Evolutionary conservation across 2,888 invertebrate genomes (phyloP).

Genomic region (Cyrtodaria siliqua): DNA sequence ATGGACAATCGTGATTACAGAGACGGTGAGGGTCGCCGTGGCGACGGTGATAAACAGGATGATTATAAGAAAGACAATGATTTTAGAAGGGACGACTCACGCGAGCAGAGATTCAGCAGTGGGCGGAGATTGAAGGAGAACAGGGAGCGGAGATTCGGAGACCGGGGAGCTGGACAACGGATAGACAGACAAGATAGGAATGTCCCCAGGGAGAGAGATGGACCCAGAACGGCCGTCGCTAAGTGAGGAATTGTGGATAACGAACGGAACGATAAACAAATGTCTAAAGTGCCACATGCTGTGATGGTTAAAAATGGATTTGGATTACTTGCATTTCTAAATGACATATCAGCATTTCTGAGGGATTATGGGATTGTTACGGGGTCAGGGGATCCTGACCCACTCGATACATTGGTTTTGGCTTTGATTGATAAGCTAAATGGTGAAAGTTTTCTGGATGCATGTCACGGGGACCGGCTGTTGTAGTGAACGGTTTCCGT

Average conservation of each 20-base stretch:
- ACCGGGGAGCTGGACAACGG: constrained; percentile 19
- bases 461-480: too few relatives aligned
- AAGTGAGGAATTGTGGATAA: constrained; percentile 16
- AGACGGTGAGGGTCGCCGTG: constrained; percentile 19
- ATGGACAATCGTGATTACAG: constrained; percentile 16
- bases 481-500: too few relatives aligned
- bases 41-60: constrained; percentile 3
- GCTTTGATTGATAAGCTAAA: too few relatives aligned
- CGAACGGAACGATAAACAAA: constrained; percentile 1
- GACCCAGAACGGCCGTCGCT: constrained; percentile 40
- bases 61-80: constrained; percentile 49
- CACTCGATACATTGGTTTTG: too few relatives aligned
- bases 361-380: too few relatives aligned
- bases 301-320: not conserved
- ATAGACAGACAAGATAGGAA: constrained; percentile 36
- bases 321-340: constrained; percentile 38
- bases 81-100: constrained; percentile 48
- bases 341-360: constrained; percentile 55
- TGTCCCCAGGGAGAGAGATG: constrained; percentile 38
- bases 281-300: constrained; percentile 17
- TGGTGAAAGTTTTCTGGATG: too few relatives aligned
- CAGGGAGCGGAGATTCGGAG: constrained; percentile 45
- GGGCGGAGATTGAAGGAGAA: constrained; percentile 53
- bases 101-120: constrained; percentile 56
- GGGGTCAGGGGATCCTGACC: too few relatives aligned